phyloP scores from a whole-genome alignment of 2,113 vertebrate species.

The Corapipo altera region DNA sequence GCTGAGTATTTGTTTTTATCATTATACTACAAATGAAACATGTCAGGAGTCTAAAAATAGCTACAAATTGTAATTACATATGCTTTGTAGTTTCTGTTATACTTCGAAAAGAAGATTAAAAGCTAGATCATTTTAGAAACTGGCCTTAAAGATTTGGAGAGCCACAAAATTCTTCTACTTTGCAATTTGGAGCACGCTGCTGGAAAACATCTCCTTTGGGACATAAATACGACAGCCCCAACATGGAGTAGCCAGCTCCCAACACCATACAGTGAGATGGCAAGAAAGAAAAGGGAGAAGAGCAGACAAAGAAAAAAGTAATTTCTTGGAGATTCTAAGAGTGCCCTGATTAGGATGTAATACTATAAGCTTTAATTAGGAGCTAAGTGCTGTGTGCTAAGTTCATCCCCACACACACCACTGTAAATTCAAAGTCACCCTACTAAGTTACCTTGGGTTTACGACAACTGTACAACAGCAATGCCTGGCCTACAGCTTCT shows the following conservation, averaged over 20 bases:
- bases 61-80: slow-evolving; percentile 44
- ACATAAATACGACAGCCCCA: neutral
- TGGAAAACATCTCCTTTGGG: slow-evolving; percentile 28
- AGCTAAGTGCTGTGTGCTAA: slow-evolving; percentile 35
- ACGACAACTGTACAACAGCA: neutral
- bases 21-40: slow-evolving; percentile 39
- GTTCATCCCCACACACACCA: neutral
- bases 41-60: slow-evolving; percentile 53
- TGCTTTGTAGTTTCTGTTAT: slow-evolving; percentile 31
- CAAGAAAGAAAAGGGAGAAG: neutral
- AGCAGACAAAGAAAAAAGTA: slow-evolving; percentile 17
- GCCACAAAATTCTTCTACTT: slow-evolving; percentile 50
- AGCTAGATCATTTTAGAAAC: slow-evolving; percentile 38
- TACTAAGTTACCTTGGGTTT: slow-evolving; percentile 3
- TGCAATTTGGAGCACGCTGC: neutral
- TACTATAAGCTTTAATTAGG: slow-evolving; percentile 65
- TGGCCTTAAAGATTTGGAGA: slow-evolving; percentile 42
- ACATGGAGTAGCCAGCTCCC: neutral
- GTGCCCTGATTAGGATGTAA: slow-evolving; percentile 9
- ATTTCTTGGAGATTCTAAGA: neutral
- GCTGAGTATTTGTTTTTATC: slow-evolving; percentile 43
- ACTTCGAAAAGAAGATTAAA: slow-evolving; percentile 56
- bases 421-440: slow-evolving; percentile 13
- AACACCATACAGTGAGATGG: neutral
- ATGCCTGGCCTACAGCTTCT: neutral